A percentile compares a stretch with the other conserved stretches of the same genome.
These are phyloP conservation scores for Acrocephalus scirpaceus DNA, from an alignment of 2,797 vertebrate species.

Conservation along the genomic window DNA sequence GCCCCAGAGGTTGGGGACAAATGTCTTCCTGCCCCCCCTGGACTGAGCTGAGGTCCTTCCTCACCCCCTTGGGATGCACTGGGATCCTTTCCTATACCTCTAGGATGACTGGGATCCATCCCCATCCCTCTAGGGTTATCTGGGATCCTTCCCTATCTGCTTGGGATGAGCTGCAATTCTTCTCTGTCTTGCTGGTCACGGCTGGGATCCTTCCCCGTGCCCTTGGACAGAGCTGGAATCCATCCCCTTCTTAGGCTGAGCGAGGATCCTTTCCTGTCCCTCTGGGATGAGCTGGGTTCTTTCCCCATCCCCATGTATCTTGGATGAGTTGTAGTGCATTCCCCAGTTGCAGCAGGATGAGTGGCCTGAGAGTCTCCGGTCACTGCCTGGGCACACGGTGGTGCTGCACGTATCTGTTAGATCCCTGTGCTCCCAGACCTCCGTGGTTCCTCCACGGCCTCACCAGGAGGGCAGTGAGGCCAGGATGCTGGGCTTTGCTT, in stretches of 20 bases:
- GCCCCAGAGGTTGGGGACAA: neutral
- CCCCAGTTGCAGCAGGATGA: neutral
- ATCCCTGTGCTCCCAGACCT: neutral
- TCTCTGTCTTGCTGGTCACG: neutral
- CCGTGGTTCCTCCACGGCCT: rapidly evolving
- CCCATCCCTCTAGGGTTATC: neutral
- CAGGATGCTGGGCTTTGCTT: neutral
- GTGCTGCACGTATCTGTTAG: neutral
- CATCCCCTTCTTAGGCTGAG: neutral
- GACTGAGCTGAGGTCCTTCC: neutral
- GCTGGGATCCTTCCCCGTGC: neutral
- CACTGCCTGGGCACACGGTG: rapidly evolving
- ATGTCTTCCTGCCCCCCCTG: rapidly evolving
- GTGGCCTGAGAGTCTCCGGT: neutral
- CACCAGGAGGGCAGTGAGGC: neutral
- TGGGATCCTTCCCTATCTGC: neutral
- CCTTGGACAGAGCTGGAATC: neutral
- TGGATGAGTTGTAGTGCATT: rapidly evolving
- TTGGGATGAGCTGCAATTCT: neutral
- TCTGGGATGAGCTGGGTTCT: neutral
- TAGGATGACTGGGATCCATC: neutral
- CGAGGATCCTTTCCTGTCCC: neutral
- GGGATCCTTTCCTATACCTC: neutral
- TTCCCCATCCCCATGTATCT: neutral
- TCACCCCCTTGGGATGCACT: neutral